Evolutionary conservation across 2,888 invertebrate genomes (phyloP).

Genomic region (Cybosia mesomella): DNA sequence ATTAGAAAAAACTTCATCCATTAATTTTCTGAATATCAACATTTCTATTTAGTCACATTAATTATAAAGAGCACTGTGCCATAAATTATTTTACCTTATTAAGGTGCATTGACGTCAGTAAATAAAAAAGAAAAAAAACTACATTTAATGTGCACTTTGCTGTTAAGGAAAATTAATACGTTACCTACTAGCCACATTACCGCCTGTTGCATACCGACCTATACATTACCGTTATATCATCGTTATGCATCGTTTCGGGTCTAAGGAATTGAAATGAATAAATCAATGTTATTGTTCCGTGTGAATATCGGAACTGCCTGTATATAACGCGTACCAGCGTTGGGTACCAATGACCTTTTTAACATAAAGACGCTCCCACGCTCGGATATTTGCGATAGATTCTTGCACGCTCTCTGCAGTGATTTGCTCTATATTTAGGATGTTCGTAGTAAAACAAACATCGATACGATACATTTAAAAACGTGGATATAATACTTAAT

Average conservation of each 20-base stretch:
- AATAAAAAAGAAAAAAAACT: background rate
- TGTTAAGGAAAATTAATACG: background rate
- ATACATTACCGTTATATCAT: no score
- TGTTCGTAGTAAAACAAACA: conserved; percentile 81
- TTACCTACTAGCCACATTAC: background rate
- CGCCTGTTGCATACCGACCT: background rate
- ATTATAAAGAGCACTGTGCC: background rate
- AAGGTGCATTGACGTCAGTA: background rate
- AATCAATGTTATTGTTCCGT: conserved; percentile 46
- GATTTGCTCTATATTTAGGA: conserved; percentile 87
- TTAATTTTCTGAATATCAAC: no score
- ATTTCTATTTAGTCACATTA: no score
- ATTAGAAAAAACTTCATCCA: no score
- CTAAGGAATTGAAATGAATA: background rate
- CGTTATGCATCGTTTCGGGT: background rate
- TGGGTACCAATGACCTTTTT: conserved; percentile 86
- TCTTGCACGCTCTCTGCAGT: conserved; percentile 84
- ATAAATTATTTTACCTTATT: background rate
- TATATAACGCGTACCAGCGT: conserved; percentile 74
- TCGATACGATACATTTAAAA: conserved; percentile 74
- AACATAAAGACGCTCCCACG: conserved; percentile 84
- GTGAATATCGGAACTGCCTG: conserved; percentile 60
- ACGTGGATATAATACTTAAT: conserved; percentile 69
- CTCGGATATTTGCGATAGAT: conserved; percentile 80
- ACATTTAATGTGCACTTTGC: background rate